Base-by-base conservation (phyloP, 2,888 invertebrate species). In the Cephus sareptanus region DNA sequence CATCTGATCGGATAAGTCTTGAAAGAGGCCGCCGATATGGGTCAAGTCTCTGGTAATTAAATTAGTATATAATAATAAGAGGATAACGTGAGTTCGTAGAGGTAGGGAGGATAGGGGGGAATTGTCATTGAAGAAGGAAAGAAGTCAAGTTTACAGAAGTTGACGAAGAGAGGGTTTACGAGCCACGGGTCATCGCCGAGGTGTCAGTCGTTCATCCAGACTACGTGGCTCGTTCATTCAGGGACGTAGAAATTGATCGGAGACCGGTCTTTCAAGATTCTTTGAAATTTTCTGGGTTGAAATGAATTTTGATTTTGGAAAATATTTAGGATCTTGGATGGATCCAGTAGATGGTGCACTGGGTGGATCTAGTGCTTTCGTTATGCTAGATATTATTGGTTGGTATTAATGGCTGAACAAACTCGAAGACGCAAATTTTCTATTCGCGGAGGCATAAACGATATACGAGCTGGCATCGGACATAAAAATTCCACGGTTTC, bases 41-140 rank as follows among this genome's bases (percentile, higher is more conserved):
- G 71, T 71, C 71, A 71, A 71, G 15, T 71, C 71, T 71, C 33
- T 71, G 71, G 71, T 71, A 71, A 71, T 71, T 71, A 33, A 71
- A 71, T 71, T 71, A 71, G 31, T 71, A 23, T 56, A 15, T 23
- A 71, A 34, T 71, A 71, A 71, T n/a, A 31, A 15, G 71, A 13
- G 71, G 34, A 71, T 71, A 31, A 34, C 71, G 71, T 34, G 3
- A 71, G 71, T 33, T 34, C 4, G 12, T 71, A 12, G 71, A 34
- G 71, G 71, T 30, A 23, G 34, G 71, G 71, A 31, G 34, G 33
- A 6, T 34, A 23, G 12, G 9, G 71, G 71, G 71, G 15, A 33
- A 23, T 34, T n/a, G 71, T 71, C 30, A 30, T 34, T 1, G 13
- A 0, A 56, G 23, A 56, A 56, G 23, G 56, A 56, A 40, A 40